Evolutionary conservation across 2,113 vertebrate genomes (phyloP).

Genomic region (Prinia subflava): DNA sequence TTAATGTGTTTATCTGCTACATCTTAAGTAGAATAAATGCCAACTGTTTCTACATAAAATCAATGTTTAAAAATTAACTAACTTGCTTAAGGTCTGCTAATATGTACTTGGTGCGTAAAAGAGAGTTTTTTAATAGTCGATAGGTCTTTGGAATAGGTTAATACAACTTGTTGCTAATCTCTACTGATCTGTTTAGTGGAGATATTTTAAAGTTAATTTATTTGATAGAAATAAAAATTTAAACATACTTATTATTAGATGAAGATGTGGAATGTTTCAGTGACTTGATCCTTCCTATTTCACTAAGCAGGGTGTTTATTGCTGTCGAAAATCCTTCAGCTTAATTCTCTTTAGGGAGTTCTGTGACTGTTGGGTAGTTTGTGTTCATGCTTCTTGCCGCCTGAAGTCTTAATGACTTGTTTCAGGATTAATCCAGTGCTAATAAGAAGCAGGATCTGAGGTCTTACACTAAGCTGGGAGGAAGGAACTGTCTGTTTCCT

Average conservation of each 20-base stretch:
- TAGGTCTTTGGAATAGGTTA: not conserved
- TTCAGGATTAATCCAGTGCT: constrained; percentile 58
- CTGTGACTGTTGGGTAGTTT: constrained; percentile 4
- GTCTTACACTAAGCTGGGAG: constrained; percentile 47
- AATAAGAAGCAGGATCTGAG: constrained; percentile 59
- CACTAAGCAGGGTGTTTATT: constrained; percentile 3
- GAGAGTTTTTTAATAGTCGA: not conserved
- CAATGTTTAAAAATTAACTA: not conserved
- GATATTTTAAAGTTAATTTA: not conserved
- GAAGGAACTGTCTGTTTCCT: constrained; percentile 23
- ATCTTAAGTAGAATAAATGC: not conserved
- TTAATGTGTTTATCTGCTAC: not conserved
- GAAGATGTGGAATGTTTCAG: not conserved
- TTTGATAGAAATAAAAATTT: not conserved
- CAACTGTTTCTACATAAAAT: not conserved
- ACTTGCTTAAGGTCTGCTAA: not conserved
- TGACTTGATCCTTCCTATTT: not conserved
- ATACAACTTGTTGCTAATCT: not conserved
- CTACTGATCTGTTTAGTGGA: not conserved
- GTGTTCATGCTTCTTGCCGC: constrained; percentile 24
- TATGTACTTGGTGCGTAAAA: not conserved
- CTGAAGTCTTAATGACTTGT: constrained; percentile 51
- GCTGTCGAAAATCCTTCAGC: constrained; percentile 15
- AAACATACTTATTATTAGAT: not conserved
- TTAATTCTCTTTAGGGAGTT: constrained; percentile 26